Conservation (phyloP, 2,113 vertebrate species). For the Amia ocellicauda region DNA sequence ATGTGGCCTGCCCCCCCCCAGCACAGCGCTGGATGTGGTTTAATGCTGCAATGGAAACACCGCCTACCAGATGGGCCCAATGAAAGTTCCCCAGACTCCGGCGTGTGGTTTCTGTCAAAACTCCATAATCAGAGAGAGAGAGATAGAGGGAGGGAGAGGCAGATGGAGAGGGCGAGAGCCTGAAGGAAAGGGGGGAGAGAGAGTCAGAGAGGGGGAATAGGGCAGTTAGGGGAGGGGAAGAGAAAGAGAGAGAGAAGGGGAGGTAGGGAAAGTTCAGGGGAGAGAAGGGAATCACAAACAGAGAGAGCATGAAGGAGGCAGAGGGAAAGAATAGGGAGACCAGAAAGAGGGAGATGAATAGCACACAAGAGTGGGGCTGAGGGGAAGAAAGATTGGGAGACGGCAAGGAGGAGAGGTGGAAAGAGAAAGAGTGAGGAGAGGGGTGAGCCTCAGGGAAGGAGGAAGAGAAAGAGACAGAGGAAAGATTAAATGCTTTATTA, state of each 20-base stretch:
- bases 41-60: slow-evolving; percentile 59
- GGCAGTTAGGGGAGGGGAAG: background rate
- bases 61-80: slow-evolving; percentile 58
- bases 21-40: slow-evolving; percentile 64
- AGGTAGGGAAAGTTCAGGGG: too few relatives aligned
- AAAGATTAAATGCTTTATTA: too few relatives aligned
- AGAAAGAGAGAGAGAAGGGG: background rate
- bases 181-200: background rate
- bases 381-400: background rate
- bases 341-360: background rate
- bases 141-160: background rate
- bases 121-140: slow-evolving; percentile 19
- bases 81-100: slow-evolving; percentile 56
- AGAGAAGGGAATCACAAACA: background rate
- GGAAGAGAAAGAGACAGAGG: background rate
- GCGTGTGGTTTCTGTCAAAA: slow-evolving; percentile 32
- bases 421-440: background rate
- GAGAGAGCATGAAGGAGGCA: background rate
- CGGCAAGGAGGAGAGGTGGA: background rate
- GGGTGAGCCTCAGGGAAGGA: background rate
- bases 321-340: background rate
- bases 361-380: background rate
- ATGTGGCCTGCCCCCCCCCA: slow-evolving; percentile 63
- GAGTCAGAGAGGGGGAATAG: background rate
- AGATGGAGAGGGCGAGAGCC: background rate